phyloP scores from a whole-genome alignment of 2,888 invertebrate genomes.

The Eudasyphora cyanicolor region DNA sequence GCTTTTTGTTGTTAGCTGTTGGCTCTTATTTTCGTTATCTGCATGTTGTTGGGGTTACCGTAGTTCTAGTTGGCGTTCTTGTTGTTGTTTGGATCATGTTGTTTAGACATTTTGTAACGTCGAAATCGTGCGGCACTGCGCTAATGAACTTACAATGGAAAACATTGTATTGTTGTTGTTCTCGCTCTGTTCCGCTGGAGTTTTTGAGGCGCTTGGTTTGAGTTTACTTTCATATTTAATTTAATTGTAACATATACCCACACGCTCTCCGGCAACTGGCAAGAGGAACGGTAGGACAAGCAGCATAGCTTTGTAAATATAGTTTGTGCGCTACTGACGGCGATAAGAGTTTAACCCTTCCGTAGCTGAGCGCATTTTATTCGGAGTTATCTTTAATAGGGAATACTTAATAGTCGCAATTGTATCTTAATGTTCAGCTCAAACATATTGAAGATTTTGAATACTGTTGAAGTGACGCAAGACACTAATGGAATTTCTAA shows the following conservation, averaged over 20 bases:
- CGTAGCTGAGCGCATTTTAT: too few relatives aligned
- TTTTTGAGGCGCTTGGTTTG: constrained; percentile 45
- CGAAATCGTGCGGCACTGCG: constrained; percentile 73
- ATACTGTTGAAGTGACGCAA: too few relatives aligned
- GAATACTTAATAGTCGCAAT: too few relatives aligned
- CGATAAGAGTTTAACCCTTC: neutral
- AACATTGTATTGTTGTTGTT: neutral
- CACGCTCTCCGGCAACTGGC: neutral
- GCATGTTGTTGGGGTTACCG: constrained; percentile 33
- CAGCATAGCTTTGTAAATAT: neutral
- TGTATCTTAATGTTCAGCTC: too few relatives aligned
- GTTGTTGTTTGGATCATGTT: constrained; percentile 28
- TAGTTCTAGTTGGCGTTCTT: constrained; percentile 23
- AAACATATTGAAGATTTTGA: too few relatives aligned
- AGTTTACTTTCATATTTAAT: constrained; percentile 42
- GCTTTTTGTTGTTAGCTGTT: constrained; percentile 17
- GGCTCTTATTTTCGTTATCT: neutral
- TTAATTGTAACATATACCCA: constrained; percentile 56
- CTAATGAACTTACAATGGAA: constrained; percentile 76
- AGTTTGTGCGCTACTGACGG: neutral
- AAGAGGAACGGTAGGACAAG: neutral
- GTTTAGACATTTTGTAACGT: constrained; percentile 48
- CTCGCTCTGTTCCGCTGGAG: neutral
- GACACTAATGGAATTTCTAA: too few relatives aligned
- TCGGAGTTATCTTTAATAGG: too few relatives aligned